Base-by-base conservation (phyloP, 2,888 invertebrate species). In the Dicyrtoma fusca region DNA sequence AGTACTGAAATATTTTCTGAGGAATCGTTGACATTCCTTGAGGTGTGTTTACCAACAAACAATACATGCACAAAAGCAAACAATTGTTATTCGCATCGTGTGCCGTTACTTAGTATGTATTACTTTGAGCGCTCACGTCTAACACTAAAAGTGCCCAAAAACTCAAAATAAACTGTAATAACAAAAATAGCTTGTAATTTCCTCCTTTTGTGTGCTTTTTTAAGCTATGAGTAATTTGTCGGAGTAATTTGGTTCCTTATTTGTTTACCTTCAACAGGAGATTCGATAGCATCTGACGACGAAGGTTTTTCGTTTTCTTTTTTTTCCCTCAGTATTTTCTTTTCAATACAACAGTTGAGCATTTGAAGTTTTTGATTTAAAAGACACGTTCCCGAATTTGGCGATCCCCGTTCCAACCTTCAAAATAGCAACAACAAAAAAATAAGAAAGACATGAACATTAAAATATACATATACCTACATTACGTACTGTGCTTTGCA, bases 311-410 rank as follows among this genome's bases (percentile, higher is more conserved):
- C 77, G 61, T 70, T 74, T 71, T 76, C 80, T 49, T 75, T 78
- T 64, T 79, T 74, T 51, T 81, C 81, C 25, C 82, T 72, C 45
- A 71, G 74, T 69, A 82, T 83, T 77, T 86, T 85, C 68, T 86
- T 83, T 72, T 84, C 84, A 71, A 88, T 87, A 81, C 88, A 88
- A 80, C 87, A 87, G 81, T 88, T 88, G 21, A 89, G 82, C 87
- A 90, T 87, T 83, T 88, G 82, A 53, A 99, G 87, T 83, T 98
- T 98, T 85, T 99, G 97, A 84, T 97, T 92, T 14, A 99, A 86
- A 55, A 97, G 86, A 83, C 96, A 95, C 8, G 93, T 92, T 73
- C 93, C 89, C 53, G 92, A 89, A 83, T 96, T 95, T 0, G 97
- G 97, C 79, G 89, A 87, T 13, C 94, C 94, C 61, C 88, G 84